Conservation (phyloP, 1,140 invertebrate species). For the Listronotus bonariensis region DNA sequence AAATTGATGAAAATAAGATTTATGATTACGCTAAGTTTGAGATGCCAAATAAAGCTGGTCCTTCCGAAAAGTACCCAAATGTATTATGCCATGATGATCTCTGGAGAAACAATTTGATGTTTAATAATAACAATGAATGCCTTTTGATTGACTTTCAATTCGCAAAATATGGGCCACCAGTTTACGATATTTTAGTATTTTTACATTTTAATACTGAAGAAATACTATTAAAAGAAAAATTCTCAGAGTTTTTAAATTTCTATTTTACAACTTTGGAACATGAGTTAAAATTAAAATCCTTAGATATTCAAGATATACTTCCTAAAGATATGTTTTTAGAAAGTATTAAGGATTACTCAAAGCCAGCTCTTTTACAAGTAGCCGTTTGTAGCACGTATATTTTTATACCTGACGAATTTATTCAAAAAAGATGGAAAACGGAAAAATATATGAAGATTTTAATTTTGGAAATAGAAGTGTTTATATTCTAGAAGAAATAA, state of each 20-base stretch:
- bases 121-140: slow-evolving; percentile 22
- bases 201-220: slow-evolving; percentile 6
- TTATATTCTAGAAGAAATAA: background rate
- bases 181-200: slow-evolving; percentile 15
- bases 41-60: background rate
- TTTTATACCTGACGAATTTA: slow-evolving; percentile 6
- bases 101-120: slow-evolving; percentile 25
- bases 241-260: background rate
- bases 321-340: slow-evolving; percentile 7
- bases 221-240: background rate
- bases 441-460: background rate
- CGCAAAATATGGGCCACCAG: slow-evolving; percentile 22
- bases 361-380: slow-evolving; percentile 12
- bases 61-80: background rate
- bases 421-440: background rate
- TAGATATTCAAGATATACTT: slow-evolving; percentile 5
- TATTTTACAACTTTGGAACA: slow-evolving; percentile 5
- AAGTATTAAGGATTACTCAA: slow-evolving; percentile 9
- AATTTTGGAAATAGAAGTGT: slow-evolving; percentile 5
- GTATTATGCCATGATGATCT: slow-evolving; percentile 11
- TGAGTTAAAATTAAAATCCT: background rate
- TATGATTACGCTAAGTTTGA: background rate
- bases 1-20: background rate
- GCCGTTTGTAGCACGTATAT: slow-evolving; percentile 16
- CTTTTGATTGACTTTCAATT: slow-evolving; percentile 25